These are phyloP conservation scores for Pyrrhosoma nymphula DNA, from an alignment of 2,888 invertebrate species.

Conservation along the genomic window DNA sequence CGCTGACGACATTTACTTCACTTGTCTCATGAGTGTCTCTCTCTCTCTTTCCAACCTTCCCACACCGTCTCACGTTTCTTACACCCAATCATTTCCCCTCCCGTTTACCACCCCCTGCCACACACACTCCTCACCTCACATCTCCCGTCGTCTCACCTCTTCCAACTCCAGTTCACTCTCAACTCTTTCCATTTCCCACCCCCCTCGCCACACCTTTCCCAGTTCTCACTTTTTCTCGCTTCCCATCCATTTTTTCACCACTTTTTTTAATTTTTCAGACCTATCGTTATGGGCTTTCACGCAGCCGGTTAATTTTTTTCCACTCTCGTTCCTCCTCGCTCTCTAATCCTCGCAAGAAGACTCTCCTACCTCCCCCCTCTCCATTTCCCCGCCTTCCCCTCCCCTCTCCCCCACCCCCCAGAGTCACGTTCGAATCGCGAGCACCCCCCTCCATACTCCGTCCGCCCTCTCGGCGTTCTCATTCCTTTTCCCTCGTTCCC, in stretches of 20 bases:
- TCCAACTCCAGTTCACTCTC: no score
- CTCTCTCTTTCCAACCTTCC: background rate
- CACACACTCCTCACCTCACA: background rate
- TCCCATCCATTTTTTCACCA: background rate
- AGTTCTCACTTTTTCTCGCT: background rate
- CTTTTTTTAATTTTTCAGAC: background rate
- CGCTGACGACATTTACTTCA: background rate
- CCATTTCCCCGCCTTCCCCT: background rate
- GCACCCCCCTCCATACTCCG: background rate
- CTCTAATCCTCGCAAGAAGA: background rate
- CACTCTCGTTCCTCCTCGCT: background rate
- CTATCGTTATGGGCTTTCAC: slow-evolving; percentile 38
- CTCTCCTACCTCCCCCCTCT: background rate
- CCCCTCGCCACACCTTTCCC: background rate
- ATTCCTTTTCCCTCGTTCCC: background rate
- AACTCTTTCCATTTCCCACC: background rate
- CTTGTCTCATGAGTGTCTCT: background rate
- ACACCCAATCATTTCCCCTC: background rate
- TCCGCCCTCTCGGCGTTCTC: background rate
- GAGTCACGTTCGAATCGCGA: background rate
- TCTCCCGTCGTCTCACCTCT: background rate
- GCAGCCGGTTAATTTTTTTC: slow-evolving; percentile 40
- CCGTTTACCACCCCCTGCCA: background rate
- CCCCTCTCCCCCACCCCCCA: background rate
- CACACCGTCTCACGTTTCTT: background rate